Evolutionary conservation across 2,113 vertebrate species (phyloP).

Genomic region (Pterocles gutturalis): DNA sequence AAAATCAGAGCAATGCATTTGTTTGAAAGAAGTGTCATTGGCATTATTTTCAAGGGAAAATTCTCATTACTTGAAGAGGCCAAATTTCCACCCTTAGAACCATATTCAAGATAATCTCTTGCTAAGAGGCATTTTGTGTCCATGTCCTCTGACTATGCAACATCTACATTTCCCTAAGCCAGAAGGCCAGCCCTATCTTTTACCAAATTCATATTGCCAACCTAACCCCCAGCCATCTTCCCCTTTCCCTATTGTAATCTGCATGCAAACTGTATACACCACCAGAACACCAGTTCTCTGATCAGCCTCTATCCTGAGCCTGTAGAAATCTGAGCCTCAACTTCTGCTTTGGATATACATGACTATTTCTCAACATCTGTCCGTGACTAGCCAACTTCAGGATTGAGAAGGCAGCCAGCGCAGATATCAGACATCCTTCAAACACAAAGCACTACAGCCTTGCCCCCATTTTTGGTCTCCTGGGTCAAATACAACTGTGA

Average conservation of each 20-base stretch:
- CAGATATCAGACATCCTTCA: not conserved
- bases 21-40: not conserved
- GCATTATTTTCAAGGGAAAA: not conserved
- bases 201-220: not conserved
- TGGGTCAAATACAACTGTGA: not conserved
- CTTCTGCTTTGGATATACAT: not conserved
- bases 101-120: not conserved
- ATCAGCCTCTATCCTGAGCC: not conserved
- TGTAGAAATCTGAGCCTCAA: not conserved
- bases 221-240: not conserved
- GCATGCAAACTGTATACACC: not conserved
- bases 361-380: not conserved
- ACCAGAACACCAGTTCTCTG: not conserved
- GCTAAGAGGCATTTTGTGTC: not conserved
- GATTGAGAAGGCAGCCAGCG: not conserved
- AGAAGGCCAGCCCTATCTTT: not conserved
- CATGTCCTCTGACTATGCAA: not conserved
- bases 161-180: not conserved
- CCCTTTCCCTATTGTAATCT: not conserved
- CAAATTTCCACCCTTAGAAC: not conserved
- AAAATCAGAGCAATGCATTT: not conserved
- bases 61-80: not conserved
- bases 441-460: not conserved
- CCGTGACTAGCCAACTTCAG: accelerated
- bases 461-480: not conserved